These are phyloP conservation scores for Stenoptilia bipunctidactyla DNA, from an alignment of 2,888 invertebrate species.

Conservation along the genomic window DNA sequence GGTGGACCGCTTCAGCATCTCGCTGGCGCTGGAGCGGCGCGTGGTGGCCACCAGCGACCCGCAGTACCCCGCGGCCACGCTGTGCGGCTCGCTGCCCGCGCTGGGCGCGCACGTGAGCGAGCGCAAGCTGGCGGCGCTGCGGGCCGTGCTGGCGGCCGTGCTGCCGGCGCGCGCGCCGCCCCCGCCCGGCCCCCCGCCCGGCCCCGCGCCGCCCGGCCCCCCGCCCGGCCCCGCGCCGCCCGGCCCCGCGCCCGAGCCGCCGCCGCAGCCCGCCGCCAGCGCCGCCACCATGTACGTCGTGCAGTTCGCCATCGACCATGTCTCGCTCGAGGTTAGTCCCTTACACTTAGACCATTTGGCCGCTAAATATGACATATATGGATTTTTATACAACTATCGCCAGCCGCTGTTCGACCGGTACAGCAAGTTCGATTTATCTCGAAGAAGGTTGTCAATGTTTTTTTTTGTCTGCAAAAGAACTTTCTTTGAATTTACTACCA, in stretches of 20 bases:
- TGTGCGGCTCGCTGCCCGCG: constrained; percentile 89
- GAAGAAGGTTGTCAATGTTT: too few relatives aligned
- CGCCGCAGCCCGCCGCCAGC: constrained; percentile 45
- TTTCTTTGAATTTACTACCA: too few relatives aligned
- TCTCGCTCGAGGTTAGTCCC: constrained; percentile 81
- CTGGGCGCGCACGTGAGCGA: constrained; percentile 93
- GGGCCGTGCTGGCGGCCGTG: constrained; percentile 35
- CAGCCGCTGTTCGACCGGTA: too few relatives aligned
- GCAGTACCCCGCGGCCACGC: constrained; percentile 85
- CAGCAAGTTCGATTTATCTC: too few relatives aligned
- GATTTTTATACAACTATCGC: too few relatives aligned
- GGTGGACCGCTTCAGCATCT: constrained; percentile 82
- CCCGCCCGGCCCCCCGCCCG: too few relatives aligned
- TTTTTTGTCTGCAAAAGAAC: too few relatives aligned
- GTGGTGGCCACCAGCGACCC: constrained; percentile 88
- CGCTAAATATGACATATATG: too few relatives aligned
- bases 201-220: too few relatives aligned
- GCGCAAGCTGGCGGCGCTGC: constrained; percentile 78
- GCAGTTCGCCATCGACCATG: constrained; percentile 89
- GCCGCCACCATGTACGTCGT: constrained; percentile 79
- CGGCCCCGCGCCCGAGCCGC: constrained; percentile 28
- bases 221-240: constrained; percentile 18
- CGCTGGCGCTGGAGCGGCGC: constrained; percentile 78
- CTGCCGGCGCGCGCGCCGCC: constrained; percentile 7
- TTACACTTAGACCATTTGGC: too few relatives aligned